Conservation (phyloP, 2,888 invertebrate species). For the Ochropacha duplaris region DNA sequence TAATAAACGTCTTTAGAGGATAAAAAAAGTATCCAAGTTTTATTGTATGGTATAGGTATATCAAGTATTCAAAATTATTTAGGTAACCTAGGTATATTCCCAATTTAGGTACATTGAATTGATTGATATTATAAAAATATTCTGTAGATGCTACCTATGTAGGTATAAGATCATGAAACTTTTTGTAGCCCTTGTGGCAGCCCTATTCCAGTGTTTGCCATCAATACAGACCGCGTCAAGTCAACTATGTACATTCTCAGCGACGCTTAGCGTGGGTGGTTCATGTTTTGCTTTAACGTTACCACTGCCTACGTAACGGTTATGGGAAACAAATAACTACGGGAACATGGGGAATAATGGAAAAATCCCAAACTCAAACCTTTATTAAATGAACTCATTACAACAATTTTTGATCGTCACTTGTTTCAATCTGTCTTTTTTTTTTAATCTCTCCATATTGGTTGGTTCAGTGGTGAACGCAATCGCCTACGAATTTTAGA, state of each 20-base stretch:
- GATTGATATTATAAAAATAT: too few relatives aligned
- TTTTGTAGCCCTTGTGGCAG: background rate
- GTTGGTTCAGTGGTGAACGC: background rate
- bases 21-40: too few relatives aligned
- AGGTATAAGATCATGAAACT: background rate
- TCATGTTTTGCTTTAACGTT: background rate
- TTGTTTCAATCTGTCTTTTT: too few relatives aligned
- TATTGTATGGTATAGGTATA: too few relatives aligned
- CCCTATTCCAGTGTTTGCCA: slow-evolving; percentile 2
- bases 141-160: too few relatives aligned
- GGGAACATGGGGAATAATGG: background rate
- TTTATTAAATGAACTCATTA: too few relatives aligned
- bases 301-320: slow-evolving; percentile 6
- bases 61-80: too few relatives aligned
- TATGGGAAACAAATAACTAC: background rate
- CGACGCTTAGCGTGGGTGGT: background rate
- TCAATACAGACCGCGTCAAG: slow-evolving; percentile 11
- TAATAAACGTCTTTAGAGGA: too few relatives aligned
- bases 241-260: slow-evolving; percentile 12
- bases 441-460: too few relatives aligned
- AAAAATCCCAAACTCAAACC: background rate
- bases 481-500: background rate
- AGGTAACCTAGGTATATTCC: too few relatives aligned
- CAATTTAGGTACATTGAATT: too few relatives aligned
- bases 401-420: too few relatives aligned